These are phyloP conservation scores for Drosophila heteroneura DNA, from an alignment of 2,888 invertebrate genomes.

Conservation along the genomic window DNA sequence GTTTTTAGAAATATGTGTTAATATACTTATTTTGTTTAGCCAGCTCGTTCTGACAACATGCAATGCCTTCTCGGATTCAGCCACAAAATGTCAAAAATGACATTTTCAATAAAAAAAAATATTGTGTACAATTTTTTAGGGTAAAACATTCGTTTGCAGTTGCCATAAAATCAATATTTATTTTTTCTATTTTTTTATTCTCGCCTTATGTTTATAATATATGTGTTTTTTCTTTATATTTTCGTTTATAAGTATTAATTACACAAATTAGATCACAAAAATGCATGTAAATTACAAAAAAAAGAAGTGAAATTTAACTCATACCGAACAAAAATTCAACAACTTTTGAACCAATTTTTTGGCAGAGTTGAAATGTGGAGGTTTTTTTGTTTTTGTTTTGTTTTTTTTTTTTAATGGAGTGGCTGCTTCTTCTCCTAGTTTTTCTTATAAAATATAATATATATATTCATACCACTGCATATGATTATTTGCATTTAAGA, in stretches of 20 bases:
- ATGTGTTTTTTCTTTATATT: conserved; percentile 54
- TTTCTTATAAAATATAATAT: conserved; percentile 35
- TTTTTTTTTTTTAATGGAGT: conserved; percentile 6
- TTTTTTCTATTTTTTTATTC: conserved; percentile 53
- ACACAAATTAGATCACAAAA: conserved; percentile 83
- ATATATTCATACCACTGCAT: conserved; percentile 2
- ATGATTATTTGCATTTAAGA: background rate
- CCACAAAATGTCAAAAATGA: conserved; percentile 13
- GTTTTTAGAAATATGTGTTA: conserved; percentile 55
- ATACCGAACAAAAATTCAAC: conserved; percentile 52
- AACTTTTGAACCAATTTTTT: conserved; percentile 40
- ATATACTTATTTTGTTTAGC: conserved; percentile 27
- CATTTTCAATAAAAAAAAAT: background rate
- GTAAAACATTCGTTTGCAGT: conserved; percentile 60
- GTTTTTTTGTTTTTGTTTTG: conserved; percentile 6
- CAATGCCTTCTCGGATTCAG: conserved; percentile 43
- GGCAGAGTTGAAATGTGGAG: conserved; percentile 39
- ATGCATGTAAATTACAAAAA: conserved; percentile 81
- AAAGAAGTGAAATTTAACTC: conserved; percentile 63
- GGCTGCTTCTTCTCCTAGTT: conserved; percentile 27
- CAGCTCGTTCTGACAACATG: conserved; percentile 28
- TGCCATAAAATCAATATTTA: conserved; percentile 72
- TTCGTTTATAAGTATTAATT: conserved; percentile 74
- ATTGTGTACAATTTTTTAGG: background rate
- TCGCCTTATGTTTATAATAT: conserved; percentile 52